Evolutionary conservation across 2,888 invertebrate species (phyloP).

Genomic region (Caenorhabditis sp.): DNA sequence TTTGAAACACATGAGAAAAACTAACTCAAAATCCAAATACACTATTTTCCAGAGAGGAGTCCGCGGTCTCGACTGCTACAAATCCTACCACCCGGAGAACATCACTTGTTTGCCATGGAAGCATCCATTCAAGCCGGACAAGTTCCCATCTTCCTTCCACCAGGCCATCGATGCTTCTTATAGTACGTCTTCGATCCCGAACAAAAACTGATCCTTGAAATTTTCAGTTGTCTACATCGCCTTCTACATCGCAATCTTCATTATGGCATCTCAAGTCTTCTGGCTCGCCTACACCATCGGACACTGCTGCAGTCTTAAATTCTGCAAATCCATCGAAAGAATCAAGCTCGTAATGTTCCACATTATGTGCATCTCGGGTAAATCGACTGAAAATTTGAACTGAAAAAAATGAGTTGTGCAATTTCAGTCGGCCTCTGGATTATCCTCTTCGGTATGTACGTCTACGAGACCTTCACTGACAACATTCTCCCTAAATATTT

Average conservation of each 20-base stretch:
- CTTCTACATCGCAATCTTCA: conserved; percentile 25
- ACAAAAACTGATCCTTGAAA: background rate
- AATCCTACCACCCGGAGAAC: background rate
- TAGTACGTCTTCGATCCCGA: conserved; percentile 20
- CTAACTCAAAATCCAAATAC: too few relatives aligned
- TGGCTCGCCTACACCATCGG: conserved; percentile 56
- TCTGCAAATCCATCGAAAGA: conserved; percentile 17
- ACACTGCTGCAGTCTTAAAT: conserved; percentile 52
- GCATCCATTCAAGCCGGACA: conserved; percentile 25
- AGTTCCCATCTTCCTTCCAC: conserved; percentile 48
- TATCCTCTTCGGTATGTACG: conserved; percentile 20
- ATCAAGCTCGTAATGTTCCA: conserved; percentile 38
- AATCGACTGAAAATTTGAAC: background rate
- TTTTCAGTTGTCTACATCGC: conserved; percentile 32
- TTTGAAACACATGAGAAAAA: too few relatives aligned
- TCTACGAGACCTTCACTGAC: conserved; percentile 17
- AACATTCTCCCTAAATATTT: conserved; percentile 4
- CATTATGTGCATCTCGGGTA: conserved; percentile 32
- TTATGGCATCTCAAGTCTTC: conserved; percentile 45
- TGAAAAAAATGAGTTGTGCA: too few relatives aligned
- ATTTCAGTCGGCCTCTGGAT: conserved; percentile 56
- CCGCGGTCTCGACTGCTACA: conserved; percentile 56
- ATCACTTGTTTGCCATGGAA: conserved; percentile 60
- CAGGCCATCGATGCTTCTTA: conserved; percentile 8
- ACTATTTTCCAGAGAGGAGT: conserved; percentile 67